Base-by-base conservation (phyloP, 1,140 invertebrate species). In the Brachionus manjavacas region DNA sequence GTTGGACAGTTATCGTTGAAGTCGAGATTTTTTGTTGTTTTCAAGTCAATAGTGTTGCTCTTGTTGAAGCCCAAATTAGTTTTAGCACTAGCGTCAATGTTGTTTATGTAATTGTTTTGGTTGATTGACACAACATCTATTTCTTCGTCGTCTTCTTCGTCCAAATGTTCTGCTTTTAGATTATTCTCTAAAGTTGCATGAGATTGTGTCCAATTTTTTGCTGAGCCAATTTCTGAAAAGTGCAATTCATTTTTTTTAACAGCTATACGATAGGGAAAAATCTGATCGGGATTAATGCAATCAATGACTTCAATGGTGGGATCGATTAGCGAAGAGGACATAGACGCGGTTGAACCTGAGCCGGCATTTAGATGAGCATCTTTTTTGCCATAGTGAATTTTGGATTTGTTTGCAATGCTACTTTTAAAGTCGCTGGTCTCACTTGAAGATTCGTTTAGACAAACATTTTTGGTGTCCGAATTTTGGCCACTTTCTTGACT, bases 261-360 rank as follows among this genome's bases (percentile, higher is more conserved):
- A 12, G 31, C 55, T 16, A 80, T 52, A 14, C 79, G 49, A 35
- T 28, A 11, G 23, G 79, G 79, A 81, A 81, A 81, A 64, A 81
- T 81, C 43, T 81, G 79, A 23, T 66, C 79, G 1, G 79, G 79
- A 81, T 81, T 81, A 14, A 81, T 68, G 25, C 79, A 81, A 46
- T 81, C 79, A 41, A 81, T 81, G 1, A 43, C 23, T 28, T 81
- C 79, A 12, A 23, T 20, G 20, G 1, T 41, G 7, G 28, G 68
- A 68, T 81, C 79, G 11, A 81, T 81, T 11, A 81, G 16, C n/a
- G 68, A 72, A 41, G 31, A 20, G 1, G 35, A 16, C 68, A 41
- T 60, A 25, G 52, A 25, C 8, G 52, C 2, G 4, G 52, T 9
- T 3, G 16, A 41, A 12, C 12, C 25, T 39, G 3, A 6, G 11